Percentiles rank a stretch among this genome's conserved stretches.
Evolutionary conservation across 2,797 vertebrate species (phyloP).

Genomic region (Anas bahamensis): DNA sequence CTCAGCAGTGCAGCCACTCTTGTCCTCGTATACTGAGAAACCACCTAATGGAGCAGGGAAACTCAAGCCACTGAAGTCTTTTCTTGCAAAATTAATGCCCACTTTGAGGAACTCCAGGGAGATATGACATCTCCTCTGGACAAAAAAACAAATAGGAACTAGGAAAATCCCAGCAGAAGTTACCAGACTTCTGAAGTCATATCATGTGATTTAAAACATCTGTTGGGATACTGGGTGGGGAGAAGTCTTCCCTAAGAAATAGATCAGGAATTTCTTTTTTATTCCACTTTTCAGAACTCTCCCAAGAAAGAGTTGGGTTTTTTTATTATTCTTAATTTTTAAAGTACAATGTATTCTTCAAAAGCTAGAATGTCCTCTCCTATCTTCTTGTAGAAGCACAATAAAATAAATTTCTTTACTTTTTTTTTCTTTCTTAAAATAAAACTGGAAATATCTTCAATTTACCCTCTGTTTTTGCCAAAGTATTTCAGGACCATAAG

Average conservation of each 20-base stretch:
- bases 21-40: neutral
- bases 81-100: neutral
- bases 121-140: neutral
- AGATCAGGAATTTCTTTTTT: neutral
- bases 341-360: neutral
- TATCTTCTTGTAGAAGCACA: neutral
- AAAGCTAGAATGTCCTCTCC: neutral
- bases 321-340: neutral
- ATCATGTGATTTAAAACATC: slow-evolving; percentile 1
- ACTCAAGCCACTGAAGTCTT: neutral
- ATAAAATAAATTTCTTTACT: neutral
- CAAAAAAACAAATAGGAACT: neutral
- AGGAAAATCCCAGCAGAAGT: neutral
- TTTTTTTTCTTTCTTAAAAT: neutral
- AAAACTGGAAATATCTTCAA: neutral
- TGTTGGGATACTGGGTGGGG: neutral
- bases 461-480: neutral
- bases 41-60: neutral
- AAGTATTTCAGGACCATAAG: neutral
- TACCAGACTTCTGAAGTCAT: neutral
- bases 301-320: neutral
- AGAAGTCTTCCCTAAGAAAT: neutral
- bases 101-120: neutral
- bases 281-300: neutral
- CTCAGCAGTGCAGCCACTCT: neutral